These are phyloP conservation scores for Peromyscus maniculatus DNA, from an alignment of 2,113 vertebrate species.

Conservation along the genomic window DNA sequence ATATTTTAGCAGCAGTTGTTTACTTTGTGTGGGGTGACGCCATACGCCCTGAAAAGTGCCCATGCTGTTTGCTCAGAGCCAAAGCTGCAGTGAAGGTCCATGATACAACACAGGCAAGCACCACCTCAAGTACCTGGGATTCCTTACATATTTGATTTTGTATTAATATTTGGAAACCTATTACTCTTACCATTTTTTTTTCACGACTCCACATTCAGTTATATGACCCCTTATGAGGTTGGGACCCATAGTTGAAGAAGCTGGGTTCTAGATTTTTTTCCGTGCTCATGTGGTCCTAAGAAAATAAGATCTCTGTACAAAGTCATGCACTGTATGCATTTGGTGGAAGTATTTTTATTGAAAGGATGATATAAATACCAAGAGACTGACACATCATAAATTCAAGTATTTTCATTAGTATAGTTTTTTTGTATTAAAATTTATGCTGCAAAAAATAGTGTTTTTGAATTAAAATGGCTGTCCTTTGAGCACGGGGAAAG, in stretches of 20 bases:
- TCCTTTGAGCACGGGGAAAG: background rate
- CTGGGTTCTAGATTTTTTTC: background rate
- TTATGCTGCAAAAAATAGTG: slow-evolving; percentile 11
- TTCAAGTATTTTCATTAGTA: slow-evolving; percentile 52
- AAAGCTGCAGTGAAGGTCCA: too few relatives aligned
- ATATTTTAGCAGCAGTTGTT: background rate
- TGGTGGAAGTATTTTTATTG: background rate
- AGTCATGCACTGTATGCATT: background rate
- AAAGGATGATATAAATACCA: background rate
- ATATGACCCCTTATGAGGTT: background rate
- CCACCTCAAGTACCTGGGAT: background rate
- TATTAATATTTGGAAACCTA: background rate
- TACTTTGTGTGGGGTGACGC: background rate
- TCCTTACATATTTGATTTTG: background rate
- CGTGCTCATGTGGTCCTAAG: background rate
- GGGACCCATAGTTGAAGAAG: background rate
- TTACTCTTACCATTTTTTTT: background rate
- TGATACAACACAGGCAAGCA: background rate
- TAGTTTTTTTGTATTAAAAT: slow-evolving; percentile 11
- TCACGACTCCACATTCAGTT: background rate
- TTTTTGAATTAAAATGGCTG: slow-evolving; percentile 51
- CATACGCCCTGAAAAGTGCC: background rate
- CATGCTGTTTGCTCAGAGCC: too few relatives aligned
- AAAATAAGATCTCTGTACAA: slow-evolving; percentile 6
- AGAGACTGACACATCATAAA: slow-evolving; percentile 9